Percentiles rank a stretch among this genome's conserved stretches.
phyloP scores from a whole-genome alignment of 2,888 invertebrate genomes.

The Byasa hedistus region DNA sequence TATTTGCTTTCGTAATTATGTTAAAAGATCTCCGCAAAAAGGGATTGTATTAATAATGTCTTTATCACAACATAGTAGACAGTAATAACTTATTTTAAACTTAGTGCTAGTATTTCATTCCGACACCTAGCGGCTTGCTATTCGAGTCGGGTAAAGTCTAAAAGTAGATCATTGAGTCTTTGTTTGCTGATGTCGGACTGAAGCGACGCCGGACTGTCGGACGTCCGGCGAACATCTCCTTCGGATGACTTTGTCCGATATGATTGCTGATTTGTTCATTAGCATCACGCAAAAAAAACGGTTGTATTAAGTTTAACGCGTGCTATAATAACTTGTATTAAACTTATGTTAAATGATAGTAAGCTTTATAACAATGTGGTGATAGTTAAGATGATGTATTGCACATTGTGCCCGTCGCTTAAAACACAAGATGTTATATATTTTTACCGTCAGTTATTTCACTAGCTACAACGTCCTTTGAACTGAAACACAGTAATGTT shows the following conservation, averaged over 20 bases:
- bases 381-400: no score
- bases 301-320: not conserved
- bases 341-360: no score
- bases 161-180: slow-evolving; percentile 15
- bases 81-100: no score
- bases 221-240: not conserved
- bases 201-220: not conserved
- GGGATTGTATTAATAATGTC: not conserved
- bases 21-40: not conserved
- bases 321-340: not conserved
- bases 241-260: not conserved
- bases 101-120: not conserved
- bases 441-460: no score
- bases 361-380: no score
- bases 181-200: slow-evolving; percentile 4
- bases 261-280: not conserved
- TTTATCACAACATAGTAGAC: no score
- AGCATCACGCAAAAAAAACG: not conserved
- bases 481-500: no score
- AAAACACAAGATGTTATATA: no score
- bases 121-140: not conserved
- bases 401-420: no score
- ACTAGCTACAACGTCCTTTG: no score
- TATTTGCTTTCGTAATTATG: no score
- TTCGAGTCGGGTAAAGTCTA: slow-evolving; percentile 1